phyloP scores from a whole-genome alignment of 2,888 invertebrate species.

The Ophonus ardosiacus region DNA sequence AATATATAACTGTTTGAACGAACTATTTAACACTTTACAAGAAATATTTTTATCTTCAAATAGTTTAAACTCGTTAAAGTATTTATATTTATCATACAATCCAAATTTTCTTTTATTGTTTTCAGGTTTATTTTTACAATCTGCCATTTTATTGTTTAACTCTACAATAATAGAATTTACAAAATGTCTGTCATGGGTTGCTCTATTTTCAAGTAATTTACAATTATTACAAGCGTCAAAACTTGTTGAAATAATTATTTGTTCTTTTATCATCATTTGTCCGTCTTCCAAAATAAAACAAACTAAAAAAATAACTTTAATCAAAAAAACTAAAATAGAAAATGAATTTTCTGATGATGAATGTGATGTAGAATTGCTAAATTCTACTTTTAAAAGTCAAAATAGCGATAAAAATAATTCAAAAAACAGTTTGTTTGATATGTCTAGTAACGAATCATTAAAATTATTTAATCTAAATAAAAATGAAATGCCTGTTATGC shows the following conservation, averaged over 20 bases:
- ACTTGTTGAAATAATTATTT: slow-evolving; percentile 3
- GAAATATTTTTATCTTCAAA: not conserved
- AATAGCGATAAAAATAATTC: slow-evolving; percentile 23
- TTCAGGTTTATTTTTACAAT: slow-evolving; percentile 62
- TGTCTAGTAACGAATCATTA: slow-evolving; percentile 17
- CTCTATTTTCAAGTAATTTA: slow-evolving; percentile 16
- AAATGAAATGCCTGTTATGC: slow-evolving; percentile 14
- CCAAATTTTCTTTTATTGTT: slow-evolving; percentile 31
- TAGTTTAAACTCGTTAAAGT: not conserved
- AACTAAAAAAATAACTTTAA: not conserved
- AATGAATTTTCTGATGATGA: slow-evolving; percentile 49
- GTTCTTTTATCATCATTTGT: slow-evolving; percentile 43
- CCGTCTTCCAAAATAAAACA: slow-evolving; percentile 47
- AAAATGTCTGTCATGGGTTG: slow-evolving; percentile 27
- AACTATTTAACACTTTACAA: slow-evolving; percentile 24
- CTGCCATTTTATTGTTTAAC: slow-evolving; percentile 51
- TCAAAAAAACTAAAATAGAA: slow-evolving; percentile 12
- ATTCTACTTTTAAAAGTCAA: slow-evolving; percentile 62
- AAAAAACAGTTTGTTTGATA: not conserved
- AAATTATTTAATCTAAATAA: slow-evolving; percentile 43
- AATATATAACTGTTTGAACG: not conserved
- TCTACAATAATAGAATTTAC: slow-evolving; percentile 35
- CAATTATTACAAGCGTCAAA: slow-evolving; percentile 1
- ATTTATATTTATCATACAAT: slow-evolving; percentile 4
- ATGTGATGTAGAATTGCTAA: slow-evolving; percentile 51